phyloP scores from a whole-genome alignment of 1,140 invertebrate genomes.

The Potamilus streckersoni region DNA sequence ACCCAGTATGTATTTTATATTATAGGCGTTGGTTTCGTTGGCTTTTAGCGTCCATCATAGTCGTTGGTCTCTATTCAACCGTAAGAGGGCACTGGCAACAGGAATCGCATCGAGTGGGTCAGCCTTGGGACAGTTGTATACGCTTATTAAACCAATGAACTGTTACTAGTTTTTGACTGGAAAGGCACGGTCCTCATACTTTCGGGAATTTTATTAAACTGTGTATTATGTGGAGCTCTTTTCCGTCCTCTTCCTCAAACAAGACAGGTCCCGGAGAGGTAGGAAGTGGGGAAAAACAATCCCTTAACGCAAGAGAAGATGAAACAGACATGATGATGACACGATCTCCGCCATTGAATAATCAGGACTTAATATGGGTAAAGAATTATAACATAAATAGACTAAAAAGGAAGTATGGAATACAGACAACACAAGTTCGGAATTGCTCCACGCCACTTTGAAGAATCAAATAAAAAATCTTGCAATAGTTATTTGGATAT shows the following conservation, averaged over 20 bases:
- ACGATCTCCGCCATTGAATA: no score
- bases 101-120: constrained; percentile 78
- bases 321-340: no score
- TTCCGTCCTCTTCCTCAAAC: constrained; percentile 78
- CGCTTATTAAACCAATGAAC: constrained; percentile 51
- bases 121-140: constrained; percentile 63
- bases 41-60: constrained; percentile 77
- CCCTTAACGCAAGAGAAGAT: no score
- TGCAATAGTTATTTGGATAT: no score
- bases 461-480: no score
- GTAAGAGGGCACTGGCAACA: constrained; percentile 88
- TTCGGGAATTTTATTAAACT: constrained; percentile 82
- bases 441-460: no score
- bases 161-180: constrained; percentile 59
- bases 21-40: constrained; percentile 86
- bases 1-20: constrained; percentile 19
- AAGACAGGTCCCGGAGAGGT: not conserved
- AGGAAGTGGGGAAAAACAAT: no score
- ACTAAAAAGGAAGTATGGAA: no score
- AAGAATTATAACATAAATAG: no score
- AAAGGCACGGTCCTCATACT: constrained; percentile 80
- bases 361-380: no score
- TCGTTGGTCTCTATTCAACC: constrained; percentile 90
- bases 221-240: constrained; percentile 80
- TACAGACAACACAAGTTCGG: no score